phyloP scores from a whole-genome alignment of 2,797 vertebrate genomes.

The Hyperoplus lanceolatus region DNA sequence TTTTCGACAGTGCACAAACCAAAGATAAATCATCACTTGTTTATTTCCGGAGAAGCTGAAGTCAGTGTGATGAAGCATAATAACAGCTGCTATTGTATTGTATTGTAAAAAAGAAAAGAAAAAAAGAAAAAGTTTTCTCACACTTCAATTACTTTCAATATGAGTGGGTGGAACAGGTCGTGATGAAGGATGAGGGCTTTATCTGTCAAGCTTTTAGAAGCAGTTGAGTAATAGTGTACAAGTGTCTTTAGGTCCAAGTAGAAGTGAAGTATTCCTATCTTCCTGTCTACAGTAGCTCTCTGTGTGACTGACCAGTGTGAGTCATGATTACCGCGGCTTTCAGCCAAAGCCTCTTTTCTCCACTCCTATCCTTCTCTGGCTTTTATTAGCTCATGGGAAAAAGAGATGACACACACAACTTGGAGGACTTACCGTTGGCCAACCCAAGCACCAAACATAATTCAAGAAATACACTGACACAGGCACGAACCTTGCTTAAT shows the following conservation, averaged over 20 bases:
- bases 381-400: conserved; percentile 65
- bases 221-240: too few species aligned
- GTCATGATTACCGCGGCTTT: conserved; percentile 13
- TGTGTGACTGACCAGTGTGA: conserved; percentile 30
- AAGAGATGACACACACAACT: conserved; percentile 58
- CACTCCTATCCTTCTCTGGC: conserved; percentile 35
- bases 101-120: too few species aligned
- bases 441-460: conserved; percentile 42
- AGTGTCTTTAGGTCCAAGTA: not conserved
- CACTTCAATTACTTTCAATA: too few species aligned
- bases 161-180: not conserved
- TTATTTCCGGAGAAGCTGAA: not conserved
- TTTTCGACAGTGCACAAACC: not conserved
- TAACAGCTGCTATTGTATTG: too few species aligned
- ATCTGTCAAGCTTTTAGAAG: not conserved
- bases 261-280: conserved; percentile 11
- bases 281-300: conserved; percentile 39
- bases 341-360: conserved; percentile 4
- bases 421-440: conserved; percentile 45
- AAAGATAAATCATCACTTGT: not conserved
- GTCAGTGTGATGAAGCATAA: not conserved
- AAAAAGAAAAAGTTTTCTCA: too few species aligned
- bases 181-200: too few species aligned
- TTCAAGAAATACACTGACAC: conserved; percentile 49
- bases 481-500: not conserved